Conservation (phyloP, 2,888 invertebrate genomes). For the Synergus japonicus region DNA sequence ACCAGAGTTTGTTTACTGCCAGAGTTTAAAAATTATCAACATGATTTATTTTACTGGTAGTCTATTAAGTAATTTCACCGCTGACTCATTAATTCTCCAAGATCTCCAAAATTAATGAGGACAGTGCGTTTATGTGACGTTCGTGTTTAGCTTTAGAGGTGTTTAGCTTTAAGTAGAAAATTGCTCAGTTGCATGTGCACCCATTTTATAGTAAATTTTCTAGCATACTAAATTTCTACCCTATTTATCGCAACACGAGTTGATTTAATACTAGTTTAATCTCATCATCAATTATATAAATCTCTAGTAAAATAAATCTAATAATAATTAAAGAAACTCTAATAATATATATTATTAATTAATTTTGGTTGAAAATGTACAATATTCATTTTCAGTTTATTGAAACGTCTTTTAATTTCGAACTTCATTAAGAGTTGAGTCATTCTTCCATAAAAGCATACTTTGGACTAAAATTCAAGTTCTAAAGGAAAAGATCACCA, state of each 20-base stretch:
- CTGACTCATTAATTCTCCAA: neutral
- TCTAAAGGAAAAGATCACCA: neutral
- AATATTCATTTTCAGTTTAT: neutral
- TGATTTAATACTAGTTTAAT: neutral
- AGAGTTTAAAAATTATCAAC: neutral
- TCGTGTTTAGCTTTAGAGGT: constrained; percentile 10
- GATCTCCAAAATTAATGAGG: constrained; percentile 4
- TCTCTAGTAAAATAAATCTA: too few relatives aligned
- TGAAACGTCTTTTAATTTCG: too few relatives aligned
- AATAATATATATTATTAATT: neutral
- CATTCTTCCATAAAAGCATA: neutral
- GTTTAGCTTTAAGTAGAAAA: constrained; percentile 6
- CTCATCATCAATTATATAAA: too few relatives aligned
- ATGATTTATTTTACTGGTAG: neutral
- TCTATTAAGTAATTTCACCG: neutral
- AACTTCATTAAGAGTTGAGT: neutral
- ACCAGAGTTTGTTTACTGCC: too few relatives aligned
- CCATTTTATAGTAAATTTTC: neutral
- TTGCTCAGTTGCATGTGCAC: neutral
- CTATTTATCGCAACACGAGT: neutral
- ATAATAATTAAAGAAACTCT: too few relatives aligned
- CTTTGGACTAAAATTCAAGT: neutral
- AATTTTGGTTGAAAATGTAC: neutral
- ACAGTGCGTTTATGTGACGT: constrained; percentile 1
- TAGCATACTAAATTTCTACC: neutral